Evolutionary conservation across 2,888 invertebrate genomes (phyloP).

Genomic region (Catocala nupta): DNA sequence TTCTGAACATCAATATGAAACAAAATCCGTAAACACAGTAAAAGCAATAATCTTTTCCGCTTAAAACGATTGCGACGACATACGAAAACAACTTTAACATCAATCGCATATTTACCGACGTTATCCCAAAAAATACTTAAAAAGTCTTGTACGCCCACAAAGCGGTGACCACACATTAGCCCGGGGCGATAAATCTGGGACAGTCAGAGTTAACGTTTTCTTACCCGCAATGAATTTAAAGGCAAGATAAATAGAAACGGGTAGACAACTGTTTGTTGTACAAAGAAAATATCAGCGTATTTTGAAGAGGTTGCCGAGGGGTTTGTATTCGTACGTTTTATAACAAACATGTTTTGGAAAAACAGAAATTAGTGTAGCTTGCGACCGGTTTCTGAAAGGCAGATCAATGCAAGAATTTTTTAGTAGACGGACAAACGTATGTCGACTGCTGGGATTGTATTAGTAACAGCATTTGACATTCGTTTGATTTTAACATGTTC

Average conservation of each 20-base stretch:
- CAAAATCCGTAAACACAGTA: too few relatives aligned
- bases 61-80: too few relatives aligned
- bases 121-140: not conserved
- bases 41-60: too few relatives aligned
- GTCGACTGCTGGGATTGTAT: too few relatives aligned
- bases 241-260: slow-evolving; percentile 46
- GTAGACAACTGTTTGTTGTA: slow-evolving; percentile 37
- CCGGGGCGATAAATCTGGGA: slow-evolving; percentile 47
- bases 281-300: slow-evolving; percentile 33
- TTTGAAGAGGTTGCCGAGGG: slow-evolving; percentile 9
- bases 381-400: too few relatives aligned
- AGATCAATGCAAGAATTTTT: too few relatives aligned
- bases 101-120: not conserved
- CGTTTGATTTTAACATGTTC: too few relatives aligned
- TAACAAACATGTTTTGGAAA: not conserved
- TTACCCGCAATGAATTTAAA: slow-evolving; percentile 54
- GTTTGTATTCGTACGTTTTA: slow-evolving; percentile 2
- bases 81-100: not conserved
- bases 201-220: slow-evolving; percentile 38
- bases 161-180: slow-evolving; percentile 43
- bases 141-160: slow-evolving; percentile 2
- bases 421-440: too few relatives aligned
- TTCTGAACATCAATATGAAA: too few relatives aligned
- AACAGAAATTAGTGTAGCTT: too few relatives aligned
- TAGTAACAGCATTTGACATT: too few relatives aligned